Conservation (phyloP, 2,888 invertebrate genomes). For the Mesorhabditis sp. region DNA sequence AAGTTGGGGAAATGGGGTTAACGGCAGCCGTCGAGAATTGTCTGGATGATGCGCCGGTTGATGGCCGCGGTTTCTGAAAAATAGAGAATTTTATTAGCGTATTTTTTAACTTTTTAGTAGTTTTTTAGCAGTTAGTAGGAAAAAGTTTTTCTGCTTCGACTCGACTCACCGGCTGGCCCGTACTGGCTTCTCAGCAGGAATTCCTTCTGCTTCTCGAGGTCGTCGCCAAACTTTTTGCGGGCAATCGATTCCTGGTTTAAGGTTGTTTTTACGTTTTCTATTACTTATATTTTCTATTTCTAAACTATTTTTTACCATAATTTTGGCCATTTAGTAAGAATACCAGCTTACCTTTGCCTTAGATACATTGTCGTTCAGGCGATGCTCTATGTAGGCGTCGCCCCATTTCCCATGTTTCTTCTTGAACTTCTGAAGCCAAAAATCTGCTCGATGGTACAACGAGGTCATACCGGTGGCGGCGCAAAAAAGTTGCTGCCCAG, state of each 20-base stretch:
- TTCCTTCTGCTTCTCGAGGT: conserved; percentile 6
- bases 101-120: background rate
- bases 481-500: background rate
- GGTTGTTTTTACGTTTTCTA: no score
- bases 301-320: background rate
- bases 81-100: background rate
- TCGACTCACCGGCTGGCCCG: background rate
- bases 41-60: background rate
- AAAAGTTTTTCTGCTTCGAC: no score
- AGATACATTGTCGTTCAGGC: background rate
- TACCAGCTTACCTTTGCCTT: background rate
- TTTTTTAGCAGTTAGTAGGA: background rate
- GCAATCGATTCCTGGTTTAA: background rate
- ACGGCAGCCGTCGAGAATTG: conserved; percentile 4
- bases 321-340: background rate
- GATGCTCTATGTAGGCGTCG: background rate
- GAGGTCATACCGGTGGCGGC: background rate
- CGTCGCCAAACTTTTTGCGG: background rate
- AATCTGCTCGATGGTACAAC: background rate
- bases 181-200: background rate
- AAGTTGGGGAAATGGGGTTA: background rate
- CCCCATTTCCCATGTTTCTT: background rate
- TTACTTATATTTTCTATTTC: no score
- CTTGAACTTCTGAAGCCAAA: background rate
- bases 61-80: background rate